phyloP scores from a whole-genome alignment of 64 coral and sea anemone species.

The Orbicella faveolata region DNA sequence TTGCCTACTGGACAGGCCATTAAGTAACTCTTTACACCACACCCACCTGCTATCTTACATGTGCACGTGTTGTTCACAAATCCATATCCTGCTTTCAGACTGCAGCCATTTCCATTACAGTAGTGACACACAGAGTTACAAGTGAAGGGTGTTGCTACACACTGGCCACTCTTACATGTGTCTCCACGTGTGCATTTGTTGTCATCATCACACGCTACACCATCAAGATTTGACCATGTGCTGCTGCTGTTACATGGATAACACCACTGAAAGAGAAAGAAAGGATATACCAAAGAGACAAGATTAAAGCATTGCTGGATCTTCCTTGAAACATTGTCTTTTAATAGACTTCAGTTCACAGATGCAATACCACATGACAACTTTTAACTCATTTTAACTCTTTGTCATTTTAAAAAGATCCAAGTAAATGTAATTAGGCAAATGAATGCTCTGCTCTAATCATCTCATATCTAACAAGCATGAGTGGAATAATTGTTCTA shows the following conservation, averaged over 20 bases:
- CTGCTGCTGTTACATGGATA: conserved; percentile 33
- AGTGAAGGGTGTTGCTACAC: conserved; percentile 69
- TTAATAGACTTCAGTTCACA: too few species aligned
- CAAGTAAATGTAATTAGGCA: too few species aligned
- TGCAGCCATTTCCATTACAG: conserved; percentile 82
- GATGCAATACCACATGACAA: too few species aligned
- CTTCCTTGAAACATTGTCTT: too few species aligned
- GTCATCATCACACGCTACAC: conserved; percentile 66
- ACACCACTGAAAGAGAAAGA: conserved; percentile 65
- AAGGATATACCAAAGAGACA: neutral
- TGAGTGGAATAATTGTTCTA: too few species aligned
- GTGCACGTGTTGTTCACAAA: conserved; percentile 66
- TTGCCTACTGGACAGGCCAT: too few species aligned
- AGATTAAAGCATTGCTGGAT: neutral
- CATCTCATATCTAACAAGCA: too few species aligned
- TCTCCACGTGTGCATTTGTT: conserved; percentile 74
- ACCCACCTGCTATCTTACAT: conserved; percentile 88
- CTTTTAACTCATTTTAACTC: too few species aligned
- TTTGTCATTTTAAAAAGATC: too few species aligned
- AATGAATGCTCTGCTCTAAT: too few species aligned
- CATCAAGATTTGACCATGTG: conserved; percentile 60
- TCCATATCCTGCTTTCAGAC: conserved; percentile 77
- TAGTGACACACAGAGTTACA: conserved; percentile 79
- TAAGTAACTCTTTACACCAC: too few species aligned
- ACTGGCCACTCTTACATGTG: conserved; percentile 65